Evolutionary conservation across 92 coral and sea anemone genomes (phyloP), one percentile per base, ranked within the genome.

Genomic region (Pocillopora meandrina): DNA sequence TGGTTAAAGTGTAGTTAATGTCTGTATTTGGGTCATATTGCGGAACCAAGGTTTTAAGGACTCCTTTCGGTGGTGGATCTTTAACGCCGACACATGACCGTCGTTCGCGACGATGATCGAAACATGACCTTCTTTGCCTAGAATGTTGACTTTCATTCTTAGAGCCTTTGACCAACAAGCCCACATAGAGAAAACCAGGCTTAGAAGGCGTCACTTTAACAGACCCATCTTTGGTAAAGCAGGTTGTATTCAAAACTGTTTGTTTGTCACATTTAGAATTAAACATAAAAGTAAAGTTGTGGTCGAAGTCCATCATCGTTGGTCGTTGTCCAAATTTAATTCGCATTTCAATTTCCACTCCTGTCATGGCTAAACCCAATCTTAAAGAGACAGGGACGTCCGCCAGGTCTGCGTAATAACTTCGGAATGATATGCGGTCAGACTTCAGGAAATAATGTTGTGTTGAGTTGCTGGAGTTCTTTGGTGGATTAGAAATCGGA

Each of bases 61-160:
- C 63, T 33, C 84, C 84, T 82, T 61, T 82, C 17, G 87, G 87
- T 23, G 90, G 90, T 36, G 90, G 87, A 14, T 89, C 90, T 60
- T 89, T 85, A 31, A 83, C 57, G 18, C 82, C 92, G 21, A 89
- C 79, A 52, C 92, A 89, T 16, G 86, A 67, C 55, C 92, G 85
- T 76, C 76, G 85, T 56, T 89, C 82, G 59, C 92, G 86, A 1
- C 89, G 83, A 66, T 85, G 81, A 17, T 86, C 92, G 42, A 89
- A 76, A 62, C 92, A 89, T 15, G 90, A 89, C 16, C 92, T 31
- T 71, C 81, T 66, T 68, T 71, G 23, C 61, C 87, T 87, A 9
- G 87, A 55, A 36, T 84, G 82, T 65, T 55, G 75, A n/a, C 21
- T 58, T 36, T 4, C 19, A 57, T 57, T 75, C 57, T 52, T n/a